These are phyloP conservation scores for Cataglyphis livida DNA, from an alignment of 2,888 invertebrate genomes.

Conservation along the genomic window DNA sequence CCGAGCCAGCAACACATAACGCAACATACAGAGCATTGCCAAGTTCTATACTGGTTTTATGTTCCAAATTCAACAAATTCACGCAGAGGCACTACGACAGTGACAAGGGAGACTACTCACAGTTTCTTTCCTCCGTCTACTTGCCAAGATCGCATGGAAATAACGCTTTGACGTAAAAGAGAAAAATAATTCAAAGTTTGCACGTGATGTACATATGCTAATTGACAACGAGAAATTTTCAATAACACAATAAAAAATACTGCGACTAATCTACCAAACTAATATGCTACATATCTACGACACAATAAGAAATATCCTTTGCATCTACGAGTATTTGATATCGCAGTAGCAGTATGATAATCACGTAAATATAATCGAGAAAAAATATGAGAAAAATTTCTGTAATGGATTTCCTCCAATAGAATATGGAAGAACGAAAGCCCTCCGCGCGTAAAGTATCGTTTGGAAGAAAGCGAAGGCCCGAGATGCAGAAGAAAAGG, in stretches of 20 bases:
- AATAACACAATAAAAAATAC: background rate
- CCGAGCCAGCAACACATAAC: conserved; percentile 27
- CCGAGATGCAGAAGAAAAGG: conserved; percentile 61
- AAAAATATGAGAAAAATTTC: background rate
- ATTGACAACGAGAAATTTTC: conserved; percentile 31
- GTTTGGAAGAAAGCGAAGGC: conserved; percentile 51
- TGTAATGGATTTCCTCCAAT: background rate
- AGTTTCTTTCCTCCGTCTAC: conserved; percentile 36
- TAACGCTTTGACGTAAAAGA: conserved; percentile 18
- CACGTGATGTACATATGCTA: conserved; percentile 15
- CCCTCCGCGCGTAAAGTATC: conserved; percentile 63
- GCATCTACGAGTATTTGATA: background rate
- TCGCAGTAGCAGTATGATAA: conserved; percentile 18
- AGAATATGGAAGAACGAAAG: conserved; percentile 48
- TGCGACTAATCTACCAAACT: background rate
- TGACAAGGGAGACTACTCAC: conserved; percentile 35
- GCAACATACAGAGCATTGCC: conserved; percentile 33
- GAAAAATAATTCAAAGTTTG: background rate
- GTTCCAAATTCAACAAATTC: conserved; percentile 68
- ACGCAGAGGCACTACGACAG: conserved; percentile 57
- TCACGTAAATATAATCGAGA: conserved; percentile 8
- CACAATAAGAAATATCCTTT: background rate
- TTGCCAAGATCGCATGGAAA: conserved; percentile 15
- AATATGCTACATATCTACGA: background rate
- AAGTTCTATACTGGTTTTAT: conserved; percentile 70